Evolutionary conservation across 2,888 invertebrate genomes (phyloP).

Genomic region (Portevinia maculata): DNA sequence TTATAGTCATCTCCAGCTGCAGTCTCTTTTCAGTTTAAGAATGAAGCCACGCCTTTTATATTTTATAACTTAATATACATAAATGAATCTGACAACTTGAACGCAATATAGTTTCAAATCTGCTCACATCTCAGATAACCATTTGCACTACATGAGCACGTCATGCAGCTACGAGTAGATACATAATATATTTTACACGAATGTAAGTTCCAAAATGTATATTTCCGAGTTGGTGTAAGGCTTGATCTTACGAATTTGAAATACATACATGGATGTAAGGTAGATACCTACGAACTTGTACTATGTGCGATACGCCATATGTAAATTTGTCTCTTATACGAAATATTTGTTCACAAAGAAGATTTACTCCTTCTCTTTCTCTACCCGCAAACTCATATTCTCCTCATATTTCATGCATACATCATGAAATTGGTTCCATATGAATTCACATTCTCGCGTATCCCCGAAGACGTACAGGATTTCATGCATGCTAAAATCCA

Average conservation of each 20-base stretch:
- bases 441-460: slow-evolving; percentile 67
- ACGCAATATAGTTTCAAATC: slow-evolving; percentile 55
- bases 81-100: slow-evolving; percentile 56
- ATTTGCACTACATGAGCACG: slow-evolving; percentile 30
- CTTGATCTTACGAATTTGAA: slow-evolving; percentile 60
- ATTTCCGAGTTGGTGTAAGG: slow-evolving; percentile 25
- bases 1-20: slow-evolving; percentile 16
- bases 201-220: slow-evolving; percentile 20
- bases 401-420: slow-evolving; percentile 54
- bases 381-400: not conserved
- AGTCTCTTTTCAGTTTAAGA: not conserved
- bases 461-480: slow-evolving; percentile 71
- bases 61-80: slow-evolving; percentile 52
- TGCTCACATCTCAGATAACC: slow-evolving; percentile 48
- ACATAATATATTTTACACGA: not conserved
- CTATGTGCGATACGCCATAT: slow-evolving; percentile 37
- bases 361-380: slow-evolving; percentile 21
- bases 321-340: slow-evolving; percentile 52
- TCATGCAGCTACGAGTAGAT: not conserved
- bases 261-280: not conserved
- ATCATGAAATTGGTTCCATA: slow-evolving; percentile 58
- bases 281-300: not conserved
- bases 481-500: slow-evolving; percentile 72
- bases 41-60: slow-evolving; percentile 21
- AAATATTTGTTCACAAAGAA: slow-evolving; percentile 63